Evolutionary conservation across 30 jellyfish, hydroid and myxozoan species (phyloP), one percentile per base, ranked within the genome.

Genomic region (Cassiopea andromeda): DNA sequence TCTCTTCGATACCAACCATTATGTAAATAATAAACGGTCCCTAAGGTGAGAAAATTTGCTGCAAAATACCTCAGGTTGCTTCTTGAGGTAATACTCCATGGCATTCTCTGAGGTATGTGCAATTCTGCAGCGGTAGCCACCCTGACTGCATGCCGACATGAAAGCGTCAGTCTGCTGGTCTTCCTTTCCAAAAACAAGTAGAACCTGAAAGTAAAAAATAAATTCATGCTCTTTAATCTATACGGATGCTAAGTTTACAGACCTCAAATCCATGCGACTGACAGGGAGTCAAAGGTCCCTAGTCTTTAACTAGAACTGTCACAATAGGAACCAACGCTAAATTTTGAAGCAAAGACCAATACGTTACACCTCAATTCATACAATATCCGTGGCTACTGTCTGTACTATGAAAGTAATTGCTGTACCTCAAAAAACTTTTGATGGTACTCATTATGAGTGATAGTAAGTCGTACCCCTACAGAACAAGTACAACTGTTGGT

Each of bases 121-220:
- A 83, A 96, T 74, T 68, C 85, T 91, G 90, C 91, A 87, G 73
- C 91, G 89, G 75, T 91, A 96, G 18, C 98, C 96, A 4, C 99
- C 99, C 87, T 89, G 93, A 73, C 78, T 92, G 81, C 98, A 97
- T 0, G 96, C 99, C 3, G 96, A 64, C 79, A 88, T 64, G 54
- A 91, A 84, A 1, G 99, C 99, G 49, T 96, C 97, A 2, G 96
- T 69, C 85, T 96, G 99, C 19, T 75, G 86, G 78, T 96, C 98
- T 64, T 96, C 97, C 60, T 88, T 73, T 9, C 98, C 99, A 92
- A 96, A 91, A 72, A 91, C 98, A 9, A 96, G 93, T 13, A 96
- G 94, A 83, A 96, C 80, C 99, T 96, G 70, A 16, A 54, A 18
- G 64, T 19, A 71, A 49, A 83, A 76, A 58, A 13, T 3, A 44